Evolutionary conservation across 2,113 vertebrate genomes (phyloP), one percentile per base, ranked within the genome.

Genomic region (Triplophysa siluroides): DNA sequence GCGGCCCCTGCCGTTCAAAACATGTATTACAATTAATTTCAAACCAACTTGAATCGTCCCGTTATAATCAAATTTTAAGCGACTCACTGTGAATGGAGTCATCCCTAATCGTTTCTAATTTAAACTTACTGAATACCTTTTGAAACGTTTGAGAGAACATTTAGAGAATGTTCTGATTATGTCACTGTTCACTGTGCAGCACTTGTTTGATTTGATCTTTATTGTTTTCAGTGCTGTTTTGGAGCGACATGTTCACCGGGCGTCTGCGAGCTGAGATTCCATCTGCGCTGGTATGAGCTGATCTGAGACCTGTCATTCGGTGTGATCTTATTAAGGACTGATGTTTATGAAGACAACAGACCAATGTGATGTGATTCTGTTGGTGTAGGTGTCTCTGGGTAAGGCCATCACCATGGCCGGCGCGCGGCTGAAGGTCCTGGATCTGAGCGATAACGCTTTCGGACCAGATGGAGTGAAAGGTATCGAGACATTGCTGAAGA

Each of bases 181-280:
- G 6, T n/a, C n/a, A n/a, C n/a, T n/a, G n/a, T 38, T 38, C 33
- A 38, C 33, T 38, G 33, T 7, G 33, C 33, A 8, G 33, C 0
- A 38, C 33, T 2, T 13, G 19, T 38, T 60, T 70, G 11, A 7
- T 38, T 38, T 38, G 33, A 38, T 38, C 33, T 50, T 50, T 73
- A 2, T 79, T 29, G 45, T 16, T 61, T 54, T 69, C 82, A 99
- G 98, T 92, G 93, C 76, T 99, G 97, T 89, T 94, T 77, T 99
- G 98, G 98, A 98, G 97, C 41, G 98, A 99, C 88, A 99, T 99
- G 97, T 99, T 99, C 87, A 99, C 98, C 0, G 97, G 98, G 29
- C 95, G 98, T 13, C 90, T 99, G 64, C 95, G 97, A 45, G 92
- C 95, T 7, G 98, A 99, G 92, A 99, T 99, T 79, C 98, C 98